Conservation (phyloP, 2,888 invertebrate genomes). For the Panzeria rudis region DNA sequence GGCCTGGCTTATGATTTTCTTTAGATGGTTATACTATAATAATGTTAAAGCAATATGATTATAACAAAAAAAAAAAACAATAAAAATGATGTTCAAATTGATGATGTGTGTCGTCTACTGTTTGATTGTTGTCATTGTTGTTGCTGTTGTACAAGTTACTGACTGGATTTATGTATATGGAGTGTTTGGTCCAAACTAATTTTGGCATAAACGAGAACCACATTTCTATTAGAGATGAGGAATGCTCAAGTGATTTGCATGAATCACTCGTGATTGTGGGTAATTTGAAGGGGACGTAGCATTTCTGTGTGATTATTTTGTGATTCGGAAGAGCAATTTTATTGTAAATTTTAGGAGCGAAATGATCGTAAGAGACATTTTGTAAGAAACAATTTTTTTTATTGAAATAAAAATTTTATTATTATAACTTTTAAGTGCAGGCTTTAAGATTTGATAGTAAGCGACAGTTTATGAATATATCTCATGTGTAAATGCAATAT, state of each 20-base stretch:
- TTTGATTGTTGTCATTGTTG: conserved; percentile 32
- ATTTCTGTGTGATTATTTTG: background rate
- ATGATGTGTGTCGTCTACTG: conserved; percentile 47
- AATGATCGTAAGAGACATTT: too few relatives aligned
- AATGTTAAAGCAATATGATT: conserved; percentile 46
- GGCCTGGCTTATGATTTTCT: conserved; percentile 63
- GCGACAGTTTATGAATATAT: too few relatives aligned
- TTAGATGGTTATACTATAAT: conserved; percentile 57
- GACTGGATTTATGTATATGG: conserved; percentile 68
- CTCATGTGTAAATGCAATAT: too few relatives aligned
- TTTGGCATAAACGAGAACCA: conserved; percentile 66
- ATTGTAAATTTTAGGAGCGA: too few relatives aligned
- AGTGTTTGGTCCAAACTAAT: conserved; percentile 63
- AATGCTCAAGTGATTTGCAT: background rate
- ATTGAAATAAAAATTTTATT: too few relatives aligned
- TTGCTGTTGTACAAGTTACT: conserved; percentile 30
- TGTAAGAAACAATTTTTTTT: too few relatives aligned
- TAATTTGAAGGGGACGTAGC: background rate
- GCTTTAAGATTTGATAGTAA: too few relatives aligned
- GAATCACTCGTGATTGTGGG: background rate
- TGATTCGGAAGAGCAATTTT: too few relatives aligned
- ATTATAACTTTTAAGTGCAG: too few relatives aligned
- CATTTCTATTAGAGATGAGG: conserved; percentile 31
- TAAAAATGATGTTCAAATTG: conserved; percentile 39
- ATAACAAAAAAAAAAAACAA: conserved; percentile 1